Evolutionary conservation across 2,888 invertebrate genomes (phyloP), one percentile per base, ranked within the genome.

Genomic region (Drosophila yooni): DNA sequence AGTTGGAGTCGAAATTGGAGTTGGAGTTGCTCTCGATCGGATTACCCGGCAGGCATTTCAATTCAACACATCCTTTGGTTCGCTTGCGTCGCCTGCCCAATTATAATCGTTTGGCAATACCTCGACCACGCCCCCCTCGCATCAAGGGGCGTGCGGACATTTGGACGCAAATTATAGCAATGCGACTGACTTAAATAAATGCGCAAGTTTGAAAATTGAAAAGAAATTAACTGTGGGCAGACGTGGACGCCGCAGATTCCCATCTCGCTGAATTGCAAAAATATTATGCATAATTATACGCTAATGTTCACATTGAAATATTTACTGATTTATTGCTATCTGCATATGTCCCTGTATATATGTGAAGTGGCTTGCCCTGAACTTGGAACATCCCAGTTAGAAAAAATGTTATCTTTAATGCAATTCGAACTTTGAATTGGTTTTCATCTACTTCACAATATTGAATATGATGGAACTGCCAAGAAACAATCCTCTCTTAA

Each of bases 11-110:
- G 7, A 18, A 40, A 5, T 40, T 4, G 48, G 8, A 29, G 5
- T 50, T 50, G 50, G 52, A 46, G 67, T 18, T 29, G 21, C 38
- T 57, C 43, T 77, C 78, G 83, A 86, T 90, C 91, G 81, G 91
- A 89, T 88, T 90, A 88, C 89, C 88, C 91, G 89, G 69, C 74
- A 90, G 88, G 91, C 88, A 79, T 81, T 89, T 84, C 85, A 89
- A 91, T 88, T 88, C 88, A 88, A 88, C 88, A 88, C 91, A 90
- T 90, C 91, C 87, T 89, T 81, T 31, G 46, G 60, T 36, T 54
- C 38, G 69, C 61, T 46, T 70, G 71, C 72, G 62, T 70, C 74
- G 69, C 69, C 65, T 74, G 78, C 66, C 75, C 84, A 85, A 85
- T 85, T 85, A 85, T 83, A 86, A 69, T 51, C 66, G 51, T 65